These are phyloP conservation scores for Equus quagga DNA, from an alignment of 2,113 vertebrate genomes.

Conservation along the genomic window DNA sequence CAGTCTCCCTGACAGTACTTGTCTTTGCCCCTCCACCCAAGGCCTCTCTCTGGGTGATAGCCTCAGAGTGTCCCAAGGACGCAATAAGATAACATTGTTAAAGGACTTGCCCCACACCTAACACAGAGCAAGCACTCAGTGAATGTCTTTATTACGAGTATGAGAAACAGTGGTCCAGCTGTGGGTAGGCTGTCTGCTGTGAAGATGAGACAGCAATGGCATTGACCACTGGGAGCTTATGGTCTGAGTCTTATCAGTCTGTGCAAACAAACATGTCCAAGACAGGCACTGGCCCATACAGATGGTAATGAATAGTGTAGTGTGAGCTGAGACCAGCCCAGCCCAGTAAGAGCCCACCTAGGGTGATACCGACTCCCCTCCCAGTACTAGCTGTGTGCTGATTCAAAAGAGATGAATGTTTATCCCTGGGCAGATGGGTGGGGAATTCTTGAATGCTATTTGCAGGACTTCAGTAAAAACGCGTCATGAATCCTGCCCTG, in stretches of 20 bases:
- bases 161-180: background rate
- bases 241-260: background rate
- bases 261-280: background rate
- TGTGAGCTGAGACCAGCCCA: background rate
- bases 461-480: slow-evolving; percentile 67
- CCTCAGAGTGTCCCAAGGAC: background rate
- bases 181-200: background rate
- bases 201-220: background rate
- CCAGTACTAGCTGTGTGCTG: background rate
- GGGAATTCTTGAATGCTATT: slow-evolving; percentile 57
- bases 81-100: background rate
- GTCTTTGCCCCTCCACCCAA: background rate
- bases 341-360: background rate
- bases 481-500: slow-evolving; percentile 59
- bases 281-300: background rate
- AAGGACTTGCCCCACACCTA: background rate
- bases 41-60: background rate
- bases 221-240: background rate
- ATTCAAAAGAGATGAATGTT: background rate
- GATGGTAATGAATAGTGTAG: background rate
- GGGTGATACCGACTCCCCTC: rapidly evolving
- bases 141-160: background rate
- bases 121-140: background rate
- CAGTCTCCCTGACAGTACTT: background rate
- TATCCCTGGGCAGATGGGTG: slow-evolving; percentile 28